Base-by-base conservation (phyloP, 1,140 invertebrate genomes). In the Drosophila quadrilineata region DNA sequence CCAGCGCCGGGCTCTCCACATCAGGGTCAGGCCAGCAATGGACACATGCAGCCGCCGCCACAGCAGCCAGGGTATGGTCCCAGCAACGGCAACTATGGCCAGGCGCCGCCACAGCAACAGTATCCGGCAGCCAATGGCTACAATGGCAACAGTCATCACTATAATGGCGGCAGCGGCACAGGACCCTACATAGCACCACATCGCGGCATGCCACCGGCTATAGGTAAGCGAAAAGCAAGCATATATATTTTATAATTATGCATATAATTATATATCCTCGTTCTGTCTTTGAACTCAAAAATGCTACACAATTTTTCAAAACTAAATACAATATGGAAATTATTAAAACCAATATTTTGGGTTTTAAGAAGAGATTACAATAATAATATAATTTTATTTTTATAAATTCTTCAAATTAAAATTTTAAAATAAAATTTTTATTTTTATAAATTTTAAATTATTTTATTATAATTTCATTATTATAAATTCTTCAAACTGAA, bases 111-210 rank as follows among this genome's bases (percentile, higher is more conserved):
- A 0, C 75, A 75, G 9, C 60, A 69, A 17, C 69, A 62, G 2
- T 85, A 79, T 31, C 65, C 73, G 2, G n/a, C 63, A 9, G 68
- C 79, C 8, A 87, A 88, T 70, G 84, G 85, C 12, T 88, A 89
- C 21, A 88, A 85, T 46, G 86, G 85, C 29, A 89, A 79, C 29
- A 71, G 74, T 36, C 89, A 90, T 49, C 86, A 89, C 50, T 88
- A 89, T 50, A 87, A 88, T 40, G 86, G 88, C 4, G 84, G 80
- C 58, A 88, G 82, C 45, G 85, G 86, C 29, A 88, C 89, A 0
- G 84, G 88, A 5, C 92, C 93, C 46, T 88, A 88, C 14, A 88
- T 88, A 22, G 87, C 87, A 10, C 87, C 87, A 60, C 91, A 93
- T 74, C 90, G 91, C 0, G 92, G 91, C 69, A 88, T 88, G 71